Evolutionary conservation across 2,797 vertebrate species (phyloP).

Genomic region (Rhynchonycteris naso): DNA sequence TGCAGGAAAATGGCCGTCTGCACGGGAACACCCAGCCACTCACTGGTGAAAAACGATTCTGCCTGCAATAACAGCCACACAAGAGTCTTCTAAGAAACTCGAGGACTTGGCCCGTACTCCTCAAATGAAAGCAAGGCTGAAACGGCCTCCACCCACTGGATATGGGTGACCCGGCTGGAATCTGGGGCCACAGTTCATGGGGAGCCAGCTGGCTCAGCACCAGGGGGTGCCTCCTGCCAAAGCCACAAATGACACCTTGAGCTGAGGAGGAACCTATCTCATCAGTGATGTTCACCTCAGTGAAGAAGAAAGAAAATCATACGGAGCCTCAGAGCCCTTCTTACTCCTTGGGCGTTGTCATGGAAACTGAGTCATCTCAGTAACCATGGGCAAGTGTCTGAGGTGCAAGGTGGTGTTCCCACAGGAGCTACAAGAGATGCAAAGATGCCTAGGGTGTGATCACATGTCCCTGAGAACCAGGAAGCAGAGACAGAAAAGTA

Average conservation of each 20-base stretch:
- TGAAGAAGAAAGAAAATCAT: neutral
- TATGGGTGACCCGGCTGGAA: neutral
- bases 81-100: neutral
- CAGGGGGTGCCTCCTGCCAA: neutral
- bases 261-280: neutral
- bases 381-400: conserved; percentile 6
- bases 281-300: neutral
- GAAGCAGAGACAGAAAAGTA: neutral
- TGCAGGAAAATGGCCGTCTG: neutral
- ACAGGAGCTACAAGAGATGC: neutral
- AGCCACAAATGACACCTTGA: neutral
- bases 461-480: neutral
- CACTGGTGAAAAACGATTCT: neutral
- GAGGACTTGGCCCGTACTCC: neutral
- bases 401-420: neutral
- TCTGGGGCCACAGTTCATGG: no score
- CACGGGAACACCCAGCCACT: neutral
- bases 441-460: neutral
- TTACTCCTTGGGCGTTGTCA: conserved; percentile 41
- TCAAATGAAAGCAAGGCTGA: neutral
- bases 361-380: conserved; percentile 48
- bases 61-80: no score
- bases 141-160: neutral
- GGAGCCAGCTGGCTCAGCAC: neutral
- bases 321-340: neutral